Base-by-base conservation (phyloP, 1,140 invertebrate species). In the Bicyclus anynana region DNA sequence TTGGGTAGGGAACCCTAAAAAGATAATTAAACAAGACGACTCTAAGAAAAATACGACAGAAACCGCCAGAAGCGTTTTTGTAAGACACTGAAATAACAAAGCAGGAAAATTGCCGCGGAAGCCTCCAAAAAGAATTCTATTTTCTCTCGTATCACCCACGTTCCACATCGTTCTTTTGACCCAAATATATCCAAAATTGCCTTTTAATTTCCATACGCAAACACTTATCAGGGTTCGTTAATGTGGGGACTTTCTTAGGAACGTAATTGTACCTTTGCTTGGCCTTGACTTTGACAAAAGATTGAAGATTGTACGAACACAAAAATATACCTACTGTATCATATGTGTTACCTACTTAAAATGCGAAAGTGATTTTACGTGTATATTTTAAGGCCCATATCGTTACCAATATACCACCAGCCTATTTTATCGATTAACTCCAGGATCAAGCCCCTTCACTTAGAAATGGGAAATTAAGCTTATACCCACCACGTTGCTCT, bases 141-240 rank as follows among this genome's bases (percentile, higher is more conserved):
- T 33, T 33, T 33, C 29, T 12, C 29, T 33, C 29, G n/a, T 12
- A 33, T 33, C 29, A 33, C 29, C 29, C 29, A 27, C 26, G 13
- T 46, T 12, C 29, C 29, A 27, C 26, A 18, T 46, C 16, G 13
- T 46, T n/a, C 35, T 13, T 50, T 5, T 44, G 52, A 53, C 52
- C 52, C 26, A 53, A 27, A 53, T 53, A 56, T 26, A 56, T 27
- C 44, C 46, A n/a, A 49, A 50, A 55, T 55, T 14, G 52, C 21
- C 49, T 18, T 23, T 42, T 21, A 49, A 46, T 56, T 49, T 49
- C 46, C 46, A 56, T 49, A 29, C 33, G 46, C 54, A 56, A 49
- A 49, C 54, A 56, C 35, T 49, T 49, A 40, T 14, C 35, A 17
- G n/a, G 29, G 37, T 26, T 44, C 10, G 26, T 12, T 53, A 53